Base-by-base conservation (phyloP, 2,888 invertebrate species). In the Peribatodes rhomboidaria region DNA sequence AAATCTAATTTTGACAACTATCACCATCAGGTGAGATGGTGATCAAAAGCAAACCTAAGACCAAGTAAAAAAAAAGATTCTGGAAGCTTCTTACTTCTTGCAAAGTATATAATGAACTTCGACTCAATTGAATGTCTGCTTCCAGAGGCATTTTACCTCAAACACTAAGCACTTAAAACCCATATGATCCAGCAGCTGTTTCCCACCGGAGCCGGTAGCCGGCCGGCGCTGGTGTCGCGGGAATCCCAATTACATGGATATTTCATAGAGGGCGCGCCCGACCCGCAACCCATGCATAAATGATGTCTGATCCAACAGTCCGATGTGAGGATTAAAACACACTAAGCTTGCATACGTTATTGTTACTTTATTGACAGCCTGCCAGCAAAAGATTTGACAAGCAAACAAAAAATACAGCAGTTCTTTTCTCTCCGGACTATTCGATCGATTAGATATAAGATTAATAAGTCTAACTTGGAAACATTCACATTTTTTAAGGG, bases 231-330 rank as follows among this genome's bases (percentile, higher is more conserved):
- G 74, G 75, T 79, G 78, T 77, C 73, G 73, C 74, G 75, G 76
- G 75, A 79, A 80, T 82, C 79, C 77, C 80, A 86, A 85, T 87
- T 84, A 84, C 81, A 85, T 85, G 79, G 80, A 83, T 83, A 86
- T 85, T 86, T 87, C 79, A 83, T 81, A 80, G 78, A 76, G 75
- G 70, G 70, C 59, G 66, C 71, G 58, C 74, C 76, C 76, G 77
- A 81, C 77, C 71, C 75, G 69, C 71, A 71, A 68, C 73, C 71
- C 75, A 57, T 73, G 68, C 77, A 77, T 85, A 83, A 84, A 84
- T 80, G 79, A 79, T 79, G 79, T 74, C 76, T 73, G 78, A 73
- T 76, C 73, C 74, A 64, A 70, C 72, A 67, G 70, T 54, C 65
- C 67, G 69, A 71, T 69, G 72, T 67, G 70, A 71, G 69, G 64